Base-by-base conservation (phyloP, 2,888 invertebrate species). In the Onchidella celtica region DNA sequence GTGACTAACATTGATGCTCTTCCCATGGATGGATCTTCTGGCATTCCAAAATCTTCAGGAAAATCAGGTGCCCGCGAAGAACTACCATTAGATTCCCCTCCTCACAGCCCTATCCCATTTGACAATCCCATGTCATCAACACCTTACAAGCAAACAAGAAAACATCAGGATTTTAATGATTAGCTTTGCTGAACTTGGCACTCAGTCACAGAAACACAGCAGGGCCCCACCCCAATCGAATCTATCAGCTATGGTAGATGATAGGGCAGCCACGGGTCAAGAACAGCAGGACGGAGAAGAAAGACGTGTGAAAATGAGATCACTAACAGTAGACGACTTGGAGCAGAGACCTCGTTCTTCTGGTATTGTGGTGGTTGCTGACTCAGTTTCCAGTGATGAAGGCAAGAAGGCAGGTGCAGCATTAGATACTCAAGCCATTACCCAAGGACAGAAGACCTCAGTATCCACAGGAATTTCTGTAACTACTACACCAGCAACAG, bases 261-360 rank as follows among this genome's bases (percentile, higher is more conserved):
- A 89, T 76, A 86, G n/a, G 2, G 68, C 40, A 21, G 79, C 63
- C 36, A 74, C 82, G 47, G 47, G 47, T 47, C 47, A 47, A 11
- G 47, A 17, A 17, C 47, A 47, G 17, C 81, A 82, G 85, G 29
- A 55, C 2, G 40, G 83, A 17, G 86, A 86, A 34, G 86, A 86
- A 38, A 85, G 87, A 38, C 84, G 87, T 38, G 89, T 87, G 65
- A 85, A 84, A 68, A 87, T 88, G 27, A 86, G 89, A 24, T 87
- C 89, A 55, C 89, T 91, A 36, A 90, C 90, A 27, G 86, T 91
- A 65, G 88, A 87, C 79, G 92, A 92, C 83, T 85, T 92, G 11
- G 91, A 92, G 79, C 90, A 89, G 4, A 80, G 92, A 21, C 91
- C 92, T 24, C 91, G 92, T 3, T 91, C 91, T 24, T 91, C 92